Percentiles rank a stretch among this genome's conserved stretches.
Evolutionary conservation across 2,888 invertebrate species (phyloP).

Genomic region (Leptopilina syphax): DNA sequence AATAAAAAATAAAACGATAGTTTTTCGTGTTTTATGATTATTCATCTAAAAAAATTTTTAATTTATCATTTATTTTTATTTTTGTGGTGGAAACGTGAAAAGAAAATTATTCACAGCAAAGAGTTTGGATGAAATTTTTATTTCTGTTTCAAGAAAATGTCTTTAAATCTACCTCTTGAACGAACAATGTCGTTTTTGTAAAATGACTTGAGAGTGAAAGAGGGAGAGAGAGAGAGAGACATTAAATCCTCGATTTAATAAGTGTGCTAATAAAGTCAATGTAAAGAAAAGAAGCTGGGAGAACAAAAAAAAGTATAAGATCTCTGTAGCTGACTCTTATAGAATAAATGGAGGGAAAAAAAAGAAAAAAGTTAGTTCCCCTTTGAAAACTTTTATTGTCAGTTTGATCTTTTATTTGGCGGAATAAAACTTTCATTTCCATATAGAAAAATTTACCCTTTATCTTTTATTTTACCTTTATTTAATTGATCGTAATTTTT

Average conservation of each 20-base stretch:
- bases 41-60: too few species aligned
- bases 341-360: neutral
- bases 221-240: neutral
- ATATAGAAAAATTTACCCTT: neutral
- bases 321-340: neutral
- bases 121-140: neutral
- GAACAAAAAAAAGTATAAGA: neutral
- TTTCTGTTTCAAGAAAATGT: neutral
- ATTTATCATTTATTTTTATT: too few species aligned
- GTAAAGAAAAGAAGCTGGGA: neutral
- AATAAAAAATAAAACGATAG: too few species aligned
- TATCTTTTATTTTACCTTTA: neutral
- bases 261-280: constrained; percentile 15
- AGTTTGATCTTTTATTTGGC: neutral
- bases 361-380: neutral
- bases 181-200: neutral
- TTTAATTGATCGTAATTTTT: constrained; percentile 4
- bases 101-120: neutral
- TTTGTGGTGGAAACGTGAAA: neutral
- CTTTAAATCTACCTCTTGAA: neutral
- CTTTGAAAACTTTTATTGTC: constrained; percentile 10
- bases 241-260: constrained; percentile 6
- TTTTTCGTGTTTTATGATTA: too few species aligned
- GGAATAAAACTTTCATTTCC: neutral
- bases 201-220: neutral